These are phyloP conservation scores for Jacana jacana DNA, from an alignment of 2,113 vertebrate genomes.

Conservation along the genomic window DNA sequence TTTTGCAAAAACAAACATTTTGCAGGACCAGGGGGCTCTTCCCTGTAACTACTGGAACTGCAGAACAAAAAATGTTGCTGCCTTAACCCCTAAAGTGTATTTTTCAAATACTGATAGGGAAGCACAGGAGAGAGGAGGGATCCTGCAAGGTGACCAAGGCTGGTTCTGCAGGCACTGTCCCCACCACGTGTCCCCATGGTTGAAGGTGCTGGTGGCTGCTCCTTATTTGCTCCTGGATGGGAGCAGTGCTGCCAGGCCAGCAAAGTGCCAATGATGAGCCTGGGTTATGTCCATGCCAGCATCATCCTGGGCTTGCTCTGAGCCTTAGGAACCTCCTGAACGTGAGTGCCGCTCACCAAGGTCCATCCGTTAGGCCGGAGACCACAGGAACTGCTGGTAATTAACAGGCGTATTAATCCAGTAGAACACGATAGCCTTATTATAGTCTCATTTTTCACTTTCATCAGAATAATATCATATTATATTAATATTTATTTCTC, in stretches of 20 bases:
- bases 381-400: conserved; percentile 48
- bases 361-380: neutral
- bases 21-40: too few species aligned
- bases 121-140: neutral
- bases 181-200: rapidly evolving
- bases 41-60: rapidly evolving
- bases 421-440: conserved; percentile 18
- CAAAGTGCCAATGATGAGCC: rapidly evolving
- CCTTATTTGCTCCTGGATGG: neutral
- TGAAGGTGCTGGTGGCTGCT: neutral
- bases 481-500: conserved; percentile 70
- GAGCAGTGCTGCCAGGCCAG: neutral
- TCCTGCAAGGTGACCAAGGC: neutral
- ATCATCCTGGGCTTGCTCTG: neutral
- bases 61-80: too few species aligned
- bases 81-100: neutral
- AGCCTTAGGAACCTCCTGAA: neutral
- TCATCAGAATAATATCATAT: conserved; percentile 50
- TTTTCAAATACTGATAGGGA: rapidly evolving
- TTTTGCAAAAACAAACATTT: neutral
- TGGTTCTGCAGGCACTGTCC: neutral
- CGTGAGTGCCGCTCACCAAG: neutral
- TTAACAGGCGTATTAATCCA: conserved; percentile 48
- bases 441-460: conserved; percentile 64
- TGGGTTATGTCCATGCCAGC: rapidly evolving